These are phyloP conservation scores for Mormyrops attenuatus DNA, from an alignment of 2,797 vertebrate species.

Conservation along the genomic window DNA sequence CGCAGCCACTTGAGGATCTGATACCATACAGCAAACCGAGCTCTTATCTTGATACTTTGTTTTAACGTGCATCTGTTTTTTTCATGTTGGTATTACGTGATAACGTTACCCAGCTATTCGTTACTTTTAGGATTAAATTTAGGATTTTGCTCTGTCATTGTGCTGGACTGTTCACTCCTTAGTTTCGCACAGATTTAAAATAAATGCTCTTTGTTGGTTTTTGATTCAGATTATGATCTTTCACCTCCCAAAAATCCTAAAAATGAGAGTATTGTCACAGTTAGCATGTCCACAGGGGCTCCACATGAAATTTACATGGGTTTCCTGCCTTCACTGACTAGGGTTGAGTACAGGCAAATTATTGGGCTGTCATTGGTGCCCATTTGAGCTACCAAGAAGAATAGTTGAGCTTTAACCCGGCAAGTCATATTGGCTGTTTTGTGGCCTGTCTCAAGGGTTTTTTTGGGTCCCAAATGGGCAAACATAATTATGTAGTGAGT, in stretches of 20 bases:
- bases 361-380: neutral
- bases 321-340: neutral
- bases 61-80: neutral
- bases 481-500: neutral
- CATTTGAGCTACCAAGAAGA: neutral
- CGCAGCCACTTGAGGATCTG: constrained; percentile 25
- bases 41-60: neutral
- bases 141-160: neutral
- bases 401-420: neutral
- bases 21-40: neutral
- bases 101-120: neutral
- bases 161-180: neutral
- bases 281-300: neutral
- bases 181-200: neutral
- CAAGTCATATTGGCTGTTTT: neutral
- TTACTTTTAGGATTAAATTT: neutral
- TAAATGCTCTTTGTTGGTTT: neutral
- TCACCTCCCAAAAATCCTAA: neutral
- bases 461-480: neutral
- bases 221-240: neutral
- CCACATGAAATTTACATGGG: neutral
- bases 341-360: neutral
- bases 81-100: neutral
- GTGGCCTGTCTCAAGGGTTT: neutral
- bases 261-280: neutral